Conservation (phyloP, 2,797 vertebrate species). For the Sitta carolinensis region DNA sequence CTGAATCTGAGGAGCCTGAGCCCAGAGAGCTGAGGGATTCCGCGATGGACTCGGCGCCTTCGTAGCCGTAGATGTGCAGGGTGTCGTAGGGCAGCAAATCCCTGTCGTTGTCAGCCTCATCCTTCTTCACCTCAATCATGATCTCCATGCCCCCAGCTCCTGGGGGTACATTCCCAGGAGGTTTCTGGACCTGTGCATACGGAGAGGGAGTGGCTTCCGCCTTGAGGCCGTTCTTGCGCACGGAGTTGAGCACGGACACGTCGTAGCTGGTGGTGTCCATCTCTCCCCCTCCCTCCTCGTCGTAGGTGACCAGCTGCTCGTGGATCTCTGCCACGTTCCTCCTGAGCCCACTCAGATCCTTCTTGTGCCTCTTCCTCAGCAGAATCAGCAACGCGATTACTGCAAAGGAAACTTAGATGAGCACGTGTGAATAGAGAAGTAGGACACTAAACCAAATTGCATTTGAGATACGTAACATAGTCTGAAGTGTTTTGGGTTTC, state of each 20-base stretch:
- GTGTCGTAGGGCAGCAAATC: conserved; percentile 92
- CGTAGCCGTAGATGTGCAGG: conserved; percentile 93
- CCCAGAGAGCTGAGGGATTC: conserved; percentile 92
- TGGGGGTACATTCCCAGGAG: neutral
- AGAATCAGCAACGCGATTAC: conserved; percentile 87
- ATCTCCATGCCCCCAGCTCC: conserved; percentile 90
- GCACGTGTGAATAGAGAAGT: neutral
- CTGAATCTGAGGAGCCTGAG: conserved; percentile 85
- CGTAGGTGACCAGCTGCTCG: conserved; percentile 94
- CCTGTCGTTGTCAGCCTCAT: conserved; percentile 90
- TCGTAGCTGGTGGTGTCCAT: conserved; percentile 99
- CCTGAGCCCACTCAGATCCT: conserved; percentile 78
- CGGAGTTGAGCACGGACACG: conserved; percentile 91
- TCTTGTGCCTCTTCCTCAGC: conserved; percentile 85
- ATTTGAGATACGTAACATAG: neutral
- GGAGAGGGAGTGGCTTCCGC: conserved; percentile 60
- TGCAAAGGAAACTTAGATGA: conserved; percentile 56
- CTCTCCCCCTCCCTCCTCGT: conserved; percentile 96
- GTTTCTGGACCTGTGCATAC: conserved; percentile 86
- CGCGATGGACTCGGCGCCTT: conserved; percentile 89
- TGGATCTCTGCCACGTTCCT: conserved; percentile 92
- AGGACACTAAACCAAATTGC: neutral
- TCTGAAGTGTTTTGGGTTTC: neutral
- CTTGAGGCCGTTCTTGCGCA: conserved; percentile 76
- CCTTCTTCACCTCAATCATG: conserved; percentile 95